Percentiles rank a stretch among this genome's conserved stretches.
Evolutionary conservation across 2,797 vertebrate species (phyloP).

Genomic region (Girardinus metallicus): DNA sequence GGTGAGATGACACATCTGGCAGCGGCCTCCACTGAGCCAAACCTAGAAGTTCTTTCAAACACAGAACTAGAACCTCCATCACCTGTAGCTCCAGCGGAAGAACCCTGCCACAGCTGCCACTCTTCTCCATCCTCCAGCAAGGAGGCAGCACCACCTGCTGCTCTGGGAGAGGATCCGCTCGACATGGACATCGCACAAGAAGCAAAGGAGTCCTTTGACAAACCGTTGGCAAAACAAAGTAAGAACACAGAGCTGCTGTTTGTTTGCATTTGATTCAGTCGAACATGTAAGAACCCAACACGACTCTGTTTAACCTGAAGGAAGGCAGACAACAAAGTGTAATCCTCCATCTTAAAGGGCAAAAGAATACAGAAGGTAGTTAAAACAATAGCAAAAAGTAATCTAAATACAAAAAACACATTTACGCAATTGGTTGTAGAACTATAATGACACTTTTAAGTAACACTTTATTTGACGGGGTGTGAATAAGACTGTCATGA

Average conservation of each 20-base stretch:
- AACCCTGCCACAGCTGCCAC: constrained; percentile 55
- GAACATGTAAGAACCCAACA: neutral
- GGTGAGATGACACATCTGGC: constrained; percentile 38
- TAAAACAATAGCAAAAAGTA: neutral
- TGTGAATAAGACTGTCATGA: no score
- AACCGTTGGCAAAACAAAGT: constrained; percentile 46
- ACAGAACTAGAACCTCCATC: constrained; percentile 31
- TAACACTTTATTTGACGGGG: no score
- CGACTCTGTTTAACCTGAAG: neutral
- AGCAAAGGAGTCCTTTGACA: constrained; percentile 22
- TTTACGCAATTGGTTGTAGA: neutral
- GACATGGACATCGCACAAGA: constrained; percentile 16
- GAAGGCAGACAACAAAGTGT: neutral
- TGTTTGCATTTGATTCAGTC: neutral
- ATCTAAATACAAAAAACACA: neutral
- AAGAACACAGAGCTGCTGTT: constrained; percentile 29
- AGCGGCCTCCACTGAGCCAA: constrained; percentile 42
- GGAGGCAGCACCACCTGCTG: constrained; percentile 41
- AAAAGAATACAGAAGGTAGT: neutral
- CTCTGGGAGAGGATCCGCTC: constrained; percentile 20
- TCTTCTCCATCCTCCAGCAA: constrained; percentile 34
- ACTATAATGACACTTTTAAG: neutral
- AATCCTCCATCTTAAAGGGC: neutral
- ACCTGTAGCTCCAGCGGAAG: constrained; percentile 14
- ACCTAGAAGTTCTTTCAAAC: constrained; percentile 39